Conservation (phyloP, 1,140 invertebrate species). For the Drosophila hydei region DNA sequence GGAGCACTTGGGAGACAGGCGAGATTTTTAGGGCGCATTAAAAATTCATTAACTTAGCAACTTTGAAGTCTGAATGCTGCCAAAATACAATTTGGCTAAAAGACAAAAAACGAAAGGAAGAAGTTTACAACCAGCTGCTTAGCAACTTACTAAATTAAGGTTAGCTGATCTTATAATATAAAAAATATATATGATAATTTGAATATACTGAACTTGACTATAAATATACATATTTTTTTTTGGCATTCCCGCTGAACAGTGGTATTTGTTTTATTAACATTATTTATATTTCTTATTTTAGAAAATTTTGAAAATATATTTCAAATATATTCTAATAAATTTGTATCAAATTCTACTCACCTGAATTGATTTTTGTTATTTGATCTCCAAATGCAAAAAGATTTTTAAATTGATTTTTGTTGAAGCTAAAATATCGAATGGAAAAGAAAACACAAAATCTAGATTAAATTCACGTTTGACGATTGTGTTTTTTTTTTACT, state of each 20-base stretch:
- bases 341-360: conserved; percentile 7
- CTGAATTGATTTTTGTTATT: conserved; percentile 8
- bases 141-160: too few species aligned
- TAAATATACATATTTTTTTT: too few species aligned
- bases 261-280: too few species aligned
- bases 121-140: neutral
- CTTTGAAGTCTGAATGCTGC: conserved; percentile 24
- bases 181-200: too few species aligned
- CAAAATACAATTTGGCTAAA: conserved; percentile 25
- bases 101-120: neutral
- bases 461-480: conserved; percentile 14
- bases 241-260: too few species aligned
- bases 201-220: too few species aligned
- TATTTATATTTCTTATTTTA: too few species aligned
- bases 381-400: conserved; percentile 13
- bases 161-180: too few species aligned
- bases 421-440: conserved; percentile 14
- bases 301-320: too few species aligned
- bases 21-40: conserved; percentile 51
- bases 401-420: conserved; percentile 14
- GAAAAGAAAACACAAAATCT: conserved; percentile 20
- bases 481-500: neutral
- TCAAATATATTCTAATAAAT: too few species aligned
- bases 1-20: conserved; percentile 23
- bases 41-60: conserved; percentile 63